phyloP scores from a whole-genome alignment of 2,113 vertebrate species.

The Arizona elegans region DNA sequence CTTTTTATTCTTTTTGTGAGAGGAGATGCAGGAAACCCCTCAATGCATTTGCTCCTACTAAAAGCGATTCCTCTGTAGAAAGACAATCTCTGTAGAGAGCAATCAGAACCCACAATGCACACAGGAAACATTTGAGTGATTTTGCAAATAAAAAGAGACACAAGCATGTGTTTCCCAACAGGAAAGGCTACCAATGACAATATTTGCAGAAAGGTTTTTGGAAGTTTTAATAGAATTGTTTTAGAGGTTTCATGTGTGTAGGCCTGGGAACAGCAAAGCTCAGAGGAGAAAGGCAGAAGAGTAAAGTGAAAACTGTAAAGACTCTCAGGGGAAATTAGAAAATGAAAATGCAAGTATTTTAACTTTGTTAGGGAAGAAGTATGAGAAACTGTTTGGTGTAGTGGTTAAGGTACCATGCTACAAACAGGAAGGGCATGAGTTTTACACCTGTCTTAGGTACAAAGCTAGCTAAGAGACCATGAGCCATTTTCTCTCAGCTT shows the following conservation, averaged over 20 bases:
- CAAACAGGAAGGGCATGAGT: neutral
- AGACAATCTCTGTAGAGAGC: neutral
- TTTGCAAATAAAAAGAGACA: neutral
- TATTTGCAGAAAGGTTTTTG: neutral
- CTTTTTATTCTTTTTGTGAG: neutral
- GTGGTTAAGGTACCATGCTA: neutral
- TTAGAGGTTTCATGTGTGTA: neutral
- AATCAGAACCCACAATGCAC: neutral
- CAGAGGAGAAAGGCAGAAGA: neutral
- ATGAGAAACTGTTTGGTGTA: neutral
- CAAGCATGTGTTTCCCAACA: neutral
- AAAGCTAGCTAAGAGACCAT: neutral
- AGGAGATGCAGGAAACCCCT: neutral
- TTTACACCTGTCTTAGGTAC: neutral
- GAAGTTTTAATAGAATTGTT: neutral
- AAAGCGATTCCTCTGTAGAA: neutral
- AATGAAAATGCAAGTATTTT: neutral
- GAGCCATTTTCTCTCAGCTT: neutral
- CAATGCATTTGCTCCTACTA: neutral
- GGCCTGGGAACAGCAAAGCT: neutral
- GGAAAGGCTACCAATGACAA: neutral
- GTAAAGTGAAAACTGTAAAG: neutral
- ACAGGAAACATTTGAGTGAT: neutral
- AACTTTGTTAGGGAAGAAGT: neutral
- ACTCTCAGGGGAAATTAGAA: neutral